phyloP scores from a whole-genome alignment of 2,113 vertebrate species.

The Forbesichthys papilliferus region DNA sequence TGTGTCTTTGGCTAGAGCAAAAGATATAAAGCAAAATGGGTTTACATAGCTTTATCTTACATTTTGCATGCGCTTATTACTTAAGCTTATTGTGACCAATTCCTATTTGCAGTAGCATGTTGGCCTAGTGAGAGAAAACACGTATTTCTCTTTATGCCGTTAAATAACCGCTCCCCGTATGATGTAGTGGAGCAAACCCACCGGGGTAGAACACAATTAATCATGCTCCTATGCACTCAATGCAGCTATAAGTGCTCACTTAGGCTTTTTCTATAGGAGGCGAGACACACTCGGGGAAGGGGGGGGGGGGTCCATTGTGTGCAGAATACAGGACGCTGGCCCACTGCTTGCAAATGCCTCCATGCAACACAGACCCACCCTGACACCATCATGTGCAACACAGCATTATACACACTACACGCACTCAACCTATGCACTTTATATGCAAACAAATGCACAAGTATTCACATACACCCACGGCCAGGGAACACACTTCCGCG shows the following conservation, averaged over 20 bases:
- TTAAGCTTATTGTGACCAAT: background rate
- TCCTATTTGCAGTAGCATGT: background rate
- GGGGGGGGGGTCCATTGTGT: conserved; percentile 37
- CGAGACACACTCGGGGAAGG: conserved; percentile 16
- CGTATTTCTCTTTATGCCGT: conserved; percentile 26
- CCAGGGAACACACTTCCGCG: background rate
- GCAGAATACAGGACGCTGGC: conserved; percentile 1
- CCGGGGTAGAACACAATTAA: conserved; percentile 55
- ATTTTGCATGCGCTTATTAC: background rate
- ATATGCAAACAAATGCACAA: background rate
- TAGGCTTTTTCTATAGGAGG: conserved; percentile 46
- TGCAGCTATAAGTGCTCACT: conserved; percentile 60
- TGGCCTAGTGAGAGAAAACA: background rate
- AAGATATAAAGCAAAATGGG: background rate
- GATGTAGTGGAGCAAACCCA: conserved; percentile 55
- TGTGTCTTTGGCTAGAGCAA: background rate
- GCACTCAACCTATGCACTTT: background rate
- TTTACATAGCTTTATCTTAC: background rate
- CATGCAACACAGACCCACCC: background rate
- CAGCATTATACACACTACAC: background rate
- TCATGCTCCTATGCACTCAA: conserved; percentile 46
- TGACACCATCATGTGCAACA: background rate
- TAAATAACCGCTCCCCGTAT: conserved; percentile 36
- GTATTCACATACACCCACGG: background rate
- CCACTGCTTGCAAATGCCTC: background rate